phyloP scores from a whole-genome alignment of 2,888 invertebrate genomes.

The Phengaris alcon region DNA sequence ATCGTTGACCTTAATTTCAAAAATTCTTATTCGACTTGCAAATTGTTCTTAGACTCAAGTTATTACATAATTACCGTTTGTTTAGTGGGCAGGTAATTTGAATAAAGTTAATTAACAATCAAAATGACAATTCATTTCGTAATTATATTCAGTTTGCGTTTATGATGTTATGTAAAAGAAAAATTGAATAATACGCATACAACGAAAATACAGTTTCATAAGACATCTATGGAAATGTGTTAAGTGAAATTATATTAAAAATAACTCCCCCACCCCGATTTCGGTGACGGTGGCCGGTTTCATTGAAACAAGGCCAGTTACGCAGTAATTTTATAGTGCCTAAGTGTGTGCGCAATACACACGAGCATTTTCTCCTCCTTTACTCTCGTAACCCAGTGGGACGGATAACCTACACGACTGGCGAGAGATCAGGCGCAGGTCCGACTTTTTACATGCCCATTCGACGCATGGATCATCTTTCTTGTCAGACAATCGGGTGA shows the following conservation, averaged over 20 bases:
- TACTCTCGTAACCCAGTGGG: too few relatives aligned
- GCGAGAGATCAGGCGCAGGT: too few relatives aligned
- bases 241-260: background rate
- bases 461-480: too few relatives aligned
- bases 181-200: background rate
- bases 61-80: conserved; percentile 28
- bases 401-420: too few relatives aligned
- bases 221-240: background rate
- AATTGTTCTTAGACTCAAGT: background rate
- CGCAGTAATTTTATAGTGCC: too few relatives aligned
- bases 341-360: too few relatives aligned
- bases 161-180: background rate
- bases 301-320: too few relatives aligned
- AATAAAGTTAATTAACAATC: conserved; percentile 12
- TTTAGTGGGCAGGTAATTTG: conserved; percentile 2
- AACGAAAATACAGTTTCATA: background rate
- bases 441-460: too few relatives aligned
- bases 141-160: background rate
- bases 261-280: background rate
- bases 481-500: too few relatives aligned
- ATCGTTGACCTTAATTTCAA: background rate
- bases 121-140: conserved; percentile 1
- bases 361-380: too few relatives aligned
- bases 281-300: too few relatives aligned
- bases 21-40: background rate